Evolutionary conservation across 2,113 vertebrate species (phyloP).

Genomic region (Nematolebias whitei): DNA sequence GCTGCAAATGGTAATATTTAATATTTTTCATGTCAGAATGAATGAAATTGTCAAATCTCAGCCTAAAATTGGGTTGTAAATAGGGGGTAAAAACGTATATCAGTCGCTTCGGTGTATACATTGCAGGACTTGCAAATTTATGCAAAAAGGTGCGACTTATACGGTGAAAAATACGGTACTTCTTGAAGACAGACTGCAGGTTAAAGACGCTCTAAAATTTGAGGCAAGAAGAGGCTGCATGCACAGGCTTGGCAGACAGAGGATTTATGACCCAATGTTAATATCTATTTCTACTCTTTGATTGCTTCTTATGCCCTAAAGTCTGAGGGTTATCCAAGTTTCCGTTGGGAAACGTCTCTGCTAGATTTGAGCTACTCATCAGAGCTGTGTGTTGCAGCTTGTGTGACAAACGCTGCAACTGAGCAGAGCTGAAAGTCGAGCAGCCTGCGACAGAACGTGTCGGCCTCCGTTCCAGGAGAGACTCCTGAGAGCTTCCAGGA

Average conservation of each 20-base stretch:
- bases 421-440: slow-evolving; percentile 24
- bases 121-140: too few relatives aligned
- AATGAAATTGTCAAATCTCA: too few relatives aligned
- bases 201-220: slow-evolving; percentile 14
- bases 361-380: not conserved
- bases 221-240: slow-evolving; percentile 22
- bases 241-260: slow-evolving; percentile 17
- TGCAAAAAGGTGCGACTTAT: too few relatives aligned
- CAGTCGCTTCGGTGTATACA: too few relatives aligned
- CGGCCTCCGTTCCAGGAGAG: slow-evolving; percentile 37
- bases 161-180: too few relatives aligned
- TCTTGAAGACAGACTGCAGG: slow-evolving; percentile 40
- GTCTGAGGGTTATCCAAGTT: not conserved
- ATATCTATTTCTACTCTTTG: not conserved
- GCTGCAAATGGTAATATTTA: too few relatives aligned
- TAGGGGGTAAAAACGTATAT: too few relatives aligned
- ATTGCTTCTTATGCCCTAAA: not conserved
- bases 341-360: too few relatives aligned
- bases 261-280: slow-evolving; percentile 3
- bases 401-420: slow-evolving; percentile 8
- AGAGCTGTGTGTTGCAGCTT: not conserved
- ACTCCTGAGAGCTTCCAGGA: slow-evolving; percentile 33
- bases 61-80: too few relatives aligned
- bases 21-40: too few relatives aligned
- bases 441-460: slow-evolving; percentile 19